Conservation (phyloP, 2,888 invertebrate species). For the Globia sparganii region DNA sequence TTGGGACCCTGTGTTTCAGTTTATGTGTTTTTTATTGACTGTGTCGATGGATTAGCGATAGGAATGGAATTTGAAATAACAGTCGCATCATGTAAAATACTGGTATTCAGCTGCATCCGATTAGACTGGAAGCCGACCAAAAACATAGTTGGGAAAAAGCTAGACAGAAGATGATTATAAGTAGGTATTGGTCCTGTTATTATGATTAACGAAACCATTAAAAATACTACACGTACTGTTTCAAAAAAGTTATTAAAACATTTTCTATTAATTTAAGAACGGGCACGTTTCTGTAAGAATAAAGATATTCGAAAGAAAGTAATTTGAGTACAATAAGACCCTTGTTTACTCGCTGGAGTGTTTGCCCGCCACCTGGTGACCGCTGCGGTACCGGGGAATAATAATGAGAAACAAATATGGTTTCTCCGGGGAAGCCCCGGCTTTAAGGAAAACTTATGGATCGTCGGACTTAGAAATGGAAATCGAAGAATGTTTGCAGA, state of each 20-base stretch:
- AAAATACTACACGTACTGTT: too few species aligned
- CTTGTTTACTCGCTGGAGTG: conserved; percentile 49
- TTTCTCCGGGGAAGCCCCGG: conserved; percentile 30
- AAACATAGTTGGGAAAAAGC: too few species aligned
- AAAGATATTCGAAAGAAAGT: conserved; percentile 49
- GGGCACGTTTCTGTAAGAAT: conserved; percentile 33
- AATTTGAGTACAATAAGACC: conserved; percentile 42
- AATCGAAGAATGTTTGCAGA: conserved; percentile 42
- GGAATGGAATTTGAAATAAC: background rate
- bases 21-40: conserved; percentile 50
- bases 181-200: too few species aligned
- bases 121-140: too few species aligned
- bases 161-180: too few species aligned
- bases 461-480: background rate
- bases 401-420: conserved; percentile 70
- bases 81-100: too few species aligned
- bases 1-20: conserved; percentile 46
- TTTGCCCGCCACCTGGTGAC: conserved; percentile 68
- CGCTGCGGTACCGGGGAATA: conserved; percentile 45
- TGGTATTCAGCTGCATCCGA: too few species aligned
- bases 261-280: conserved; percentile 34
- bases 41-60: conserved; percentile 25
- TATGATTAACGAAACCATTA: too few species aligned
- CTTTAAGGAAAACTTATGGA: conserved; percentile 39
- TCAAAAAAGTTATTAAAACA: background rate